Percentiles rank a stretch among this genome's conserved stretches.
phyloP scores from a whole-genome alignment of 2,888 invertebrate species.

The Conomelus anceps region DNA sequence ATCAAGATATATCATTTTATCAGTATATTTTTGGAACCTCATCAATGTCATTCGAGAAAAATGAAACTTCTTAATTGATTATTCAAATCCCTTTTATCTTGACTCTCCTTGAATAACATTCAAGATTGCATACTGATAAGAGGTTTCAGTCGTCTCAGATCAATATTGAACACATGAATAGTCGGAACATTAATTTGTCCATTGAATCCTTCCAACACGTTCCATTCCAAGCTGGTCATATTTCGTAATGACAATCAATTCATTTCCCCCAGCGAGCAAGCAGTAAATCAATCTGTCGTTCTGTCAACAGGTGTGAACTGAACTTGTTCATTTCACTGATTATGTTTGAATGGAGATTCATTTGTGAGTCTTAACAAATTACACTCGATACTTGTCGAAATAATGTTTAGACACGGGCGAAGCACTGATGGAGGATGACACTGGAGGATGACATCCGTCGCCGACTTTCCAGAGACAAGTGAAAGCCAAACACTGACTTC shows the following conservation, averaged over 20 bases:
- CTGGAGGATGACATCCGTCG: background rate
- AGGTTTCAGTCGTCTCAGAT: background rate
- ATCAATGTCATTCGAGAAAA: background rate
- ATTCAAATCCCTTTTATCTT: background rate
- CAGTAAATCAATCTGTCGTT: background rate
- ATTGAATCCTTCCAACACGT: background rate
- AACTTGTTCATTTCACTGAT: background rate
- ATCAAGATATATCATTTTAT: too few species aligned
- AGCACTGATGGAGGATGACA: background rate
- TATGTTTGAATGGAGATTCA: constrained; percentile 1
- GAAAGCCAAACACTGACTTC: background rate
- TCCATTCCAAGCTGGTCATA: background rate
- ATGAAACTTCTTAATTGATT: background rate
- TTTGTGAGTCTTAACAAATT: constrained; percentile 1
- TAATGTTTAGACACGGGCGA: background rate
- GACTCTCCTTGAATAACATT: too few species aligned
- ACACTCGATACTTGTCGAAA: background rate
- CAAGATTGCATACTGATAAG: background rate
- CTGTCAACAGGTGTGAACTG: background rate
- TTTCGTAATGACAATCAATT: background rate
- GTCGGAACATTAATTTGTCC: background rate
- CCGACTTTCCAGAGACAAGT: background rate
- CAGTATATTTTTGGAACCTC: background rate
- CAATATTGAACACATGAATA: background rate
- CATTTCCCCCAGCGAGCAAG: background rate